A percentile compares a stretch with the other conserved stretches of the same genome.
phyloP scores from a whole-genome alignment of 2,888 invertebrate species.

The Bruchidius siliquastri region DNA sequence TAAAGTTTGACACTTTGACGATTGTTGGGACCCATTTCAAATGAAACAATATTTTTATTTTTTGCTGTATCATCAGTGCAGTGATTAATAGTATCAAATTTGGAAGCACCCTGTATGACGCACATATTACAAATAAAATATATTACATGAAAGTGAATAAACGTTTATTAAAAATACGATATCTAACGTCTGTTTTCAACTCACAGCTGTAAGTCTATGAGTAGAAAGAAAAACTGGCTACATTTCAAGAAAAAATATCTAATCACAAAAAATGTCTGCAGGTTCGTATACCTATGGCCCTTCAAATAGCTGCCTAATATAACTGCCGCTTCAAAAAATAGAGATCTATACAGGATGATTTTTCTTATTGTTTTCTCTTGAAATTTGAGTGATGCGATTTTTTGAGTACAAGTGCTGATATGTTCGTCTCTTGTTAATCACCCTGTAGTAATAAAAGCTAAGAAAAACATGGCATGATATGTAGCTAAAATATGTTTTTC shows the following conservation, averaged over 20 bases:
- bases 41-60: too few species aligned
- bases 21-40: too few species aligned
- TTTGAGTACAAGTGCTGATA: background rate
- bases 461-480: slow-evolving; percentile 27
- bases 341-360: background rate
- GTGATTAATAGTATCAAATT: too few species aligned
- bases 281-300: background rate
- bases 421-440: background rate
- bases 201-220: too few species aligned
- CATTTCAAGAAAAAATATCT: background rate
- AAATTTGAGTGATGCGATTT: background rate
- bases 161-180: too few species aligned
- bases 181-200: too few species aligned
- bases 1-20: too few species aligned
- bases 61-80: too few species aligned
- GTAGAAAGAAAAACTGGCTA: background rate
- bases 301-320: background rate
- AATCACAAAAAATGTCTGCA: background rate
- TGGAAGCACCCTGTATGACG: too few species aligned
- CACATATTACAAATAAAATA: too few species aligned
- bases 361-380: background rate
- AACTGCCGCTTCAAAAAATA: background rate
- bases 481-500: slow-evolving; percentile 34
- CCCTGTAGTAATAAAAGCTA: background rate
- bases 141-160: too few species aligned